Percentiles rank a stretch among this genome's conserved stretches.
Conservation (phyloP, 1,140 invertebrate species). For the Neodiprion fabricii region DNA sequence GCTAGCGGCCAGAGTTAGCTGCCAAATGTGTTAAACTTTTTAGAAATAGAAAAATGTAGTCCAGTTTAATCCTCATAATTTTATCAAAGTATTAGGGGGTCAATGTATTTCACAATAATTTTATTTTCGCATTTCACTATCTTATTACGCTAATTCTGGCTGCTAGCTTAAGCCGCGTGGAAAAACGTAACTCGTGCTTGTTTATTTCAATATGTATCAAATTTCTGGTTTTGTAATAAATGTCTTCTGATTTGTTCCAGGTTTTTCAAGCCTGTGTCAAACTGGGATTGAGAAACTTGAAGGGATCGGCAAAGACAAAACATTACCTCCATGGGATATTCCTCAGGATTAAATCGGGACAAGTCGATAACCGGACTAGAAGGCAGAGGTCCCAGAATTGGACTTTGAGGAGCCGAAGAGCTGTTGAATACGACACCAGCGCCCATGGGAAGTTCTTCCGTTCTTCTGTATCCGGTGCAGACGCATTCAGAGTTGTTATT, state of each 20-base stretch:
- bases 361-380: slow-evolving; percentile 66
- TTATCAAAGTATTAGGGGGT: neutral
- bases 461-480: slow-evolving; percentile 68
- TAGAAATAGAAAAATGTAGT: no score
- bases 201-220: neutral
- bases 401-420: slow-evolving; percentile 51
- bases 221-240: neutral
- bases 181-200: no score
- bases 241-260: neutral
- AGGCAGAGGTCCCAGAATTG: slow-evolving; percentile 47
- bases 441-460: slow-evolving; percentile 64
- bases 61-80: no score
- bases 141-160: no score
- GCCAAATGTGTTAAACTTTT: no score
- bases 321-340: slow-evolving; percentile 65
- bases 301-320: neutral
- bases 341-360: slow-evolving; percentile 66
- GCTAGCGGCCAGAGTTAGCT: no score
- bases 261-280: slow-evolving; percentile 5
- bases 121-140: no score
- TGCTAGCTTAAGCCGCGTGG: no score
- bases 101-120: no score
- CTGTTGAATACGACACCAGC: slow-evolving; percentile 62
- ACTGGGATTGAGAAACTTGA: slow-evolving; percentile 11
- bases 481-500: slow-evolving; percentile 64